A percentile compares a stretch with the other conserved stretches of the same genome.
Evolutionary conservation across 2,888 invertebrate genomes (phyloP).

Genomic region (Incurvaria masculella): DNA sequence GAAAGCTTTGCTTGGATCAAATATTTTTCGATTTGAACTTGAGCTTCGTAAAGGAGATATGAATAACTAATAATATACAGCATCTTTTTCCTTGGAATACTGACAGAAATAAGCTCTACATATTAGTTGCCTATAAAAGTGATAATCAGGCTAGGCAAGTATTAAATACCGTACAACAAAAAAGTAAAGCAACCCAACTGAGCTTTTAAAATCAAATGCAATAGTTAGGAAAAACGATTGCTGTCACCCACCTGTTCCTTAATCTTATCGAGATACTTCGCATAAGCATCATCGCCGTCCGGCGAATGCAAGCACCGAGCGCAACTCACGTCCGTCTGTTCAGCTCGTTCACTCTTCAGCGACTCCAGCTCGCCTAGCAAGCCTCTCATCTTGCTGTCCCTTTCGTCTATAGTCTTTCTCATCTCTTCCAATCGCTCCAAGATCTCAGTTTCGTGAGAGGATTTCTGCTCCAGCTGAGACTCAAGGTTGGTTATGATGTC

Average conservation of each 20-base stretch:
- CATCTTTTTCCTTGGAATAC: too few species aligned
- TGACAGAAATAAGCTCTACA: background rate
- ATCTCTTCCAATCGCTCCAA: constrained; percentile 57
- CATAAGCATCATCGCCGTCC: constrained; percentile 24
- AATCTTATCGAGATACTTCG: constrained; percentile 31
- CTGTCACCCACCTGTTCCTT: constrained; percentile 41
- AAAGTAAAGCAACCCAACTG: too few species aligned
- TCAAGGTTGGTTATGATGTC: constrained; percentile 79
- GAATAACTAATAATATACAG: too few species aligned
- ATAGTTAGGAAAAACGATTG: too few species aligned
- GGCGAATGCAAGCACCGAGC: constrained; percentile 24
- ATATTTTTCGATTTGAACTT: too few species aligned
- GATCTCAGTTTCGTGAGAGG: constrained; percentile 59
- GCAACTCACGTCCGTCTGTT: constrained; percentile 37
- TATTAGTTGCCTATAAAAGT: background rate
- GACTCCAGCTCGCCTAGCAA: constrained; percentile 53
- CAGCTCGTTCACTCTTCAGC: constrained; percentile 40
- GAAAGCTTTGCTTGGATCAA: too few species aligned
- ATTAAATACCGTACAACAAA: too few species aligned
- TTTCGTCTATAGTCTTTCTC: constrained; percentile 52
- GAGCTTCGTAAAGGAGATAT: too few species aligned
- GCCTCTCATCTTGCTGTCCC: constrained; percentile 54
- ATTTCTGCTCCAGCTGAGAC: constrained; percentile 67
- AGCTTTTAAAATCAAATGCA: too few species aligned
- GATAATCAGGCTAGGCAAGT: too few species aligned